Evolutionary conservation across 2,113 vertebrate genomes (phyloP).

Genomic region (Apaloderma vittatum): DNA sequence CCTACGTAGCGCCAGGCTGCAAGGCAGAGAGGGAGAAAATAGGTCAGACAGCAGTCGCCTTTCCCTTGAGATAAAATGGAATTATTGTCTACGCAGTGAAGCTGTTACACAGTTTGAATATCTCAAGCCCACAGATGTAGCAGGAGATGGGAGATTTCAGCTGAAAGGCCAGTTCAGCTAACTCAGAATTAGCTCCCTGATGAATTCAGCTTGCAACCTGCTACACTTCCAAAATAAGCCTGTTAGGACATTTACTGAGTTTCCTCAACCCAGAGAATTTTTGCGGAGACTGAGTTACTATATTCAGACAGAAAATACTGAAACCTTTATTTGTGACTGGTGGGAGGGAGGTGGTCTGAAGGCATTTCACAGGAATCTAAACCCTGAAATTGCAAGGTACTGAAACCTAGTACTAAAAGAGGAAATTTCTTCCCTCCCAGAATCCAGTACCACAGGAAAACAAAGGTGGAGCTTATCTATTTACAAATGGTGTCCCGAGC

Average conservation of each 20-base stretch:
- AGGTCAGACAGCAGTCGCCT: not conserved
- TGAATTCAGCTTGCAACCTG: not conserved
- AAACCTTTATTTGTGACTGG: constrained; percentile 7
- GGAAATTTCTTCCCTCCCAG: not conserved
- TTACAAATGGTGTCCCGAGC: not conserved
- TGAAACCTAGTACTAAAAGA: constrained; percentile 3
- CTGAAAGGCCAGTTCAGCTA: not conserved
- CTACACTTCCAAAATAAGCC: not conserved
- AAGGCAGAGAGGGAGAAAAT: constrained; percentile 42
- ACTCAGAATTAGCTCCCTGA: not conserved
- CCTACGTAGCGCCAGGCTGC: constrained; percentile 95
- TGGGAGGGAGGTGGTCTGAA: not conserved
- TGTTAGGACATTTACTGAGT: not conserved
- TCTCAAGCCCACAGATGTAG: not conserved
- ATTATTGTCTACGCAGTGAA: not conserved
- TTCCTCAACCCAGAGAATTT: not conserved
- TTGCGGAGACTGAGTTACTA: not conserved
- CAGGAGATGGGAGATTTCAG: not conserved
- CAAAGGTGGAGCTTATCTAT: constrained; percentile 20
- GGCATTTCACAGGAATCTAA: not conserved
- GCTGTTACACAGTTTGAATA: not conserved
- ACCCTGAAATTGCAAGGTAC: constrained; percentile 21
- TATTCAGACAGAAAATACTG: not conserved
- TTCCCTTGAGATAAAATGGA: constrained; percentile 3
- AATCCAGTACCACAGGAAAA: constrained; percentile 16